Conservation (phyloP, 2,888 invertebrate genomes). For the Drosophila acutilabella region DNA sequence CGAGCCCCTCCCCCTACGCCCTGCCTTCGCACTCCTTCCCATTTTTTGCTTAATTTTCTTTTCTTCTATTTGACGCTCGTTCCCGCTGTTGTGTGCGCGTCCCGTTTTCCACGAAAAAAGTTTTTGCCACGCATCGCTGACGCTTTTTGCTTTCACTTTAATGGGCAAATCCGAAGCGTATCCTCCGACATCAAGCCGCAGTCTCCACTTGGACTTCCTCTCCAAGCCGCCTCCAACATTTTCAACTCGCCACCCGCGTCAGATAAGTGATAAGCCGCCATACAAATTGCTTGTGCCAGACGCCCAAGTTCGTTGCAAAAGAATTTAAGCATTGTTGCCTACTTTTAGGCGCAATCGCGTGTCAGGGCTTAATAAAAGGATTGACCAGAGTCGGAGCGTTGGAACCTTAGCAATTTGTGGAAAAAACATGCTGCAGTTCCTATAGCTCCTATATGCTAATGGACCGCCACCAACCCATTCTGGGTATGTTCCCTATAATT, state of each 20-base stretch:
- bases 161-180: constrained; percentile 60
- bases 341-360: constrained; percentile 36
- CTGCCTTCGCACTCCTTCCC: background rate
- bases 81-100: background rate
- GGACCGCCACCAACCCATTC: background rate
- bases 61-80: background rate
- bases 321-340: constrained; percentile 32
- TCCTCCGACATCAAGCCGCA: constrained; percentile 23
- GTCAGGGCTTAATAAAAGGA: constrained; percentile 42
- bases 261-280: constrained; percentile 77
- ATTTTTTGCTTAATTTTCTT: background rate
- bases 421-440: constrained; percentile 2
- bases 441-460: constrained; percentile 14
- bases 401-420: background rate
- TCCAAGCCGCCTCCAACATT: background rate
- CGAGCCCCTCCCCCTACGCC: background rate
- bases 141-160: constrained; percentile 60
- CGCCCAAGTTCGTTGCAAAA: constrained; percentile 32
- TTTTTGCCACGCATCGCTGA: constrained; percentile 67
- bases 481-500: background rate
- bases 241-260: constrained; percentile 6
- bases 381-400: constrained; percentile 25
- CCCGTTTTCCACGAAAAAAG: constrained; percentile 8
- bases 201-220: background rate
- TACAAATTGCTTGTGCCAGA: constrained; percentile 60